Evolutionary conservation across 2,888 invertebrate genomes (phyloP).

Genomic region (Drosophila neonasuta): DNA sequence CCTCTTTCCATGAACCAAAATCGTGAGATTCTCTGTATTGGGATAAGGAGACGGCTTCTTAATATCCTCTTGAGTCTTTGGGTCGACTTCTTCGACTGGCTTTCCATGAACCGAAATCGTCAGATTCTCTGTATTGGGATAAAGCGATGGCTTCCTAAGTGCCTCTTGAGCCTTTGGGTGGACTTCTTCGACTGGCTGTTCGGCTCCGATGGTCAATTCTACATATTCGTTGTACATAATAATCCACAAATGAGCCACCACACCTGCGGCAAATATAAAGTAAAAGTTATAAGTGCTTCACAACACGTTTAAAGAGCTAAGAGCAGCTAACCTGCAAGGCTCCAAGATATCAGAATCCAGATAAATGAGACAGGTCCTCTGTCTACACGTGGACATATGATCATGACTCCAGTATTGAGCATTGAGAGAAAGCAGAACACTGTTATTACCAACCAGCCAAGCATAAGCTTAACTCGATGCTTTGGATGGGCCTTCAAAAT

Average conservation of each 20-base stretch:
- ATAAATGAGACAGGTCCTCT: not conserved
- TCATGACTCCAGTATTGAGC: not conserved
- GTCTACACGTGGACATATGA: not conserved
- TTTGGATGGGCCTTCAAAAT: constrained; percentile 17
- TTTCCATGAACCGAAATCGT: constrained; percentile 23
- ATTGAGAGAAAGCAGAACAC: constrained; percentile 1
- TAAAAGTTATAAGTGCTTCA: not conserved
- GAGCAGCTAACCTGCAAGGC: constrained; percentile 26
- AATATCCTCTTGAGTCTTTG: not conserved
- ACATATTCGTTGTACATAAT: constrained; percentile 45
- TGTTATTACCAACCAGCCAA: constrained; percentile 34
- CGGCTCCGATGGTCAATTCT: constrained; percentile 9
- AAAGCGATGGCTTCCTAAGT: not conserved
- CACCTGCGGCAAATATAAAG: constrained; percentile 7
- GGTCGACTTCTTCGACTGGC: not conserved
- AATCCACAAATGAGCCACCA: constrained; percentile 21
- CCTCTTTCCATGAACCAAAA: constrained; percentile 22
- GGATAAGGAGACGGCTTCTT: not conserved
- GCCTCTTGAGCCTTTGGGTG: not conserved
- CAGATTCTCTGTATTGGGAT: not conserved
- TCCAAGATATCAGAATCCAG: constrained; percentile 15
- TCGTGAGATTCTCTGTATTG: constrained; percentile 2
- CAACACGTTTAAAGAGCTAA: not conserved
- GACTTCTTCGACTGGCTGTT: not conserved
- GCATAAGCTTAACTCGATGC: constrained; percentile 30